Percentiles rank a stretch among this genome's conserved stretches.
Evolutionary conservation across 2,888 invertebrate genomes (phyloP).

Genomic region (Archips crataeganus): DNA sequence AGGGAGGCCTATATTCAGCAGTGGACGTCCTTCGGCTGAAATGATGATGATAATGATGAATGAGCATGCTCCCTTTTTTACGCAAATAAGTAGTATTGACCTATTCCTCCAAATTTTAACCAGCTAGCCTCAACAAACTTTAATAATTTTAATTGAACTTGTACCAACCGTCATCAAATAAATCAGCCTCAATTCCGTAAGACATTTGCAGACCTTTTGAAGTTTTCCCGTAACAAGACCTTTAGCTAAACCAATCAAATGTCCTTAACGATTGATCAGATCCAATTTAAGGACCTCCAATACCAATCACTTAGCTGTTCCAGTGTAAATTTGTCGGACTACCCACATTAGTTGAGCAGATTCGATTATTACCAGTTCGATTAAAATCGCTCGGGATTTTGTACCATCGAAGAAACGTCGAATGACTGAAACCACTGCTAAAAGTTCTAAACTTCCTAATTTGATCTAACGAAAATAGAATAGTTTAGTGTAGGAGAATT

Average conservation of each 20-base stretch:
- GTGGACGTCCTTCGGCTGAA: too few relatives aligned
- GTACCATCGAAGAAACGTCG: neutral
- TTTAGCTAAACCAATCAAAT: conserved; percentile 9
- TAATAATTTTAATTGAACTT: too few relatives aligned
- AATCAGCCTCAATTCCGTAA: neutral
- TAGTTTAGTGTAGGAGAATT: neutral
- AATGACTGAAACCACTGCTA: neutral
- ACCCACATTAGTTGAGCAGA: conserved; percentile 5
- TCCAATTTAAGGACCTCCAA: conserved; percentile 6
- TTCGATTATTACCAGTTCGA: conserved; percentile 1
- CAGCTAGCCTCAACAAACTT: too few relatives aligned
- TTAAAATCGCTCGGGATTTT: conserved; percentile 6
- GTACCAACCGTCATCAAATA: neutral
- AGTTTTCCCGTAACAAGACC: neutral
- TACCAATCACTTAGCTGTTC: conserved; percentile 12
- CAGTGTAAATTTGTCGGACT: conserved; percentile 21
- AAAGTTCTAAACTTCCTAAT: neutral
- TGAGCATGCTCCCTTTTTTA: too few relatives aligned
- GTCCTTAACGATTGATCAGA: conserved; percentile 8
- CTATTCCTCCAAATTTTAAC: too few relatives aligned
- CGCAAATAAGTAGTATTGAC: too few relatives aligned
- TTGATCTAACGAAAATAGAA: neutral
- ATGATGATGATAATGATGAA: too few relatives aligned
- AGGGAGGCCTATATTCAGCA: too few relatives aligned
- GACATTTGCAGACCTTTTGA: neutral